These are phyloP conservation scores for Muntiacus reevesi DNA, from an alignment of 2,113 vertebrate species.

Conservation along the genomic window DNA sequence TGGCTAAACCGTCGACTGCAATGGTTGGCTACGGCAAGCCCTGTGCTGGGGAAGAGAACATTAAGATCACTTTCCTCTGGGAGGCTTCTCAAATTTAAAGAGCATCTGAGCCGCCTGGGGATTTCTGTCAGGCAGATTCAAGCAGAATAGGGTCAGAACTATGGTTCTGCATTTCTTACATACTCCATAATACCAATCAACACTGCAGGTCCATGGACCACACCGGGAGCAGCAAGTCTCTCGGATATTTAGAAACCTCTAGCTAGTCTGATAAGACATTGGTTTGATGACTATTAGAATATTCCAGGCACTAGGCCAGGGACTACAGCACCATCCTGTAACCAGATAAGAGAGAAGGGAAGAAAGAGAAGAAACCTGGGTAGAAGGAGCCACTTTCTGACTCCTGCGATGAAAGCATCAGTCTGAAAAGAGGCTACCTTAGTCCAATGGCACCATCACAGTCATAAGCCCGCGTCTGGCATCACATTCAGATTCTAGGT, in stretches of 20 bases:
- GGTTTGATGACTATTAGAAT: neutral
- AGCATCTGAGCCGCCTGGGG: neutral
- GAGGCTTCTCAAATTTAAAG: neutral
- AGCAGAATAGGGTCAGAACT: fast-evolving
- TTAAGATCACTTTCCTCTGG: neutral
- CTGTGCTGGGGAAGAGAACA: neutral
- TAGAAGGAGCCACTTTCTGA: neutral
- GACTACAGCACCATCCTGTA: neutral
- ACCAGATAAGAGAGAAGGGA: neutral
- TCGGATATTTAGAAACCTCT: neutral
- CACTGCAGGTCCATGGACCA: fast-evolving
- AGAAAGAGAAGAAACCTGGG: neutral
- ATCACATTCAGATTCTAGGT: neutral
- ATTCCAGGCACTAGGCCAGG: neutral
- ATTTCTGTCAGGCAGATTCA: neutral
- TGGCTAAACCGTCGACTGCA: neutral
- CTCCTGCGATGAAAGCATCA: neutral
- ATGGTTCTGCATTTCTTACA: neutral
- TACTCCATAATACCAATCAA: too few species aligned
- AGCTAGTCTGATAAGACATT: neutral
- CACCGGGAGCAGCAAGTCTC: too few species aligned
- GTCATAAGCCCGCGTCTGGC: neutral
- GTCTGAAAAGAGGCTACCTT: neutral
- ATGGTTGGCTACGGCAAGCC: neutral
- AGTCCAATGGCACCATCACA: neutral